Evolutionary conservation across 2,797 vertebrate genomes (phyloP).

Genomic region (Sparidentex hasta): DNA sequence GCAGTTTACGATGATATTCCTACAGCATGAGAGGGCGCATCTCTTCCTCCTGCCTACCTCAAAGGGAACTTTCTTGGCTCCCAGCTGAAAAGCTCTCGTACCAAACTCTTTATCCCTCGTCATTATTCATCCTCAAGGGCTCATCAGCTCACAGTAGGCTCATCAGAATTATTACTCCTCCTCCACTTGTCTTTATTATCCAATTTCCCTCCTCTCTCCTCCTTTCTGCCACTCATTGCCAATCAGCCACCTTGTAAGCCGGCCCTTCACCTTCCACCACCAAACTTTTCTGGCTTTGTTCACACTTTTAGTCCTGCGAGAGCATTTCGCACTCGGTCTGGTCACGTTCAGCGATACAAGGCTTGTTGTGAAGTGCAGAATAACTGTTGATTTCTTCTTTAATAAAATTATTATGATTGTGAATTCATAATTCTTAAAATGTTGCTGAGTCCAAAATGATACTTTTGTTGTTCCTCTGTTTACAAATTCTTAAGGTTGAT

Average conservation of each 20-base stretch:
- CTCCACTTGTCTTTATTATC: constrained; percentile 80
- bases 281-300: constrained; percentile 50
- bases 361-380: too few species aligned
- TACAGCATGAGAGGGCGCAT: background rate
- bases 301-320: background rate
- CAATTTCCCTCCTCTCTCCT: constrained; percentile 72
- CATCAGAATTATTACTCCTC: constrained; percentile 80
- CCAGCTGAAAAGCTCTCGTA: constrained; percentile 49
- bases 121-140: constrained; percentile 78
- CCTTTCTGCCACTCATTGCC: constrained; percentile 64
- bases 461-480: too few species aligned
- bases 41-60: constrained; percentile 34
- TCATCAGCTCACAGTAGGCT: constrained; percentile 76
- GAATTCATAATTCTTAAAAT: too few species aligned
- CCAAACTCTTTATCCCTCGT: constrained; percentile 57
- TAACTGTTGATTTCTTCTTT: too few species aligned
- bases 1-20: background rate
- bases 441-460: too few species aligned
- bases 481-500: too few species aligned
- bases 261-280: constrained; percentile 57
- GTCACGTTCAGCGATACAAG: background rate
- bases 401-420: too few species aligned
- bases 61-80: constrained; percentile 59
- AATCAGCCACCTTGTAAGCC: constrained; percentile 73
- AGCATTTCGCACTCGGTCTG: background rate